Percentiles rank a stretch among this genome's conserved stretches.
Evolutionary conservation across 1,140 invertebrate genomes (phyloP).

Genomic region (Eupeodes corollae): DNA sequence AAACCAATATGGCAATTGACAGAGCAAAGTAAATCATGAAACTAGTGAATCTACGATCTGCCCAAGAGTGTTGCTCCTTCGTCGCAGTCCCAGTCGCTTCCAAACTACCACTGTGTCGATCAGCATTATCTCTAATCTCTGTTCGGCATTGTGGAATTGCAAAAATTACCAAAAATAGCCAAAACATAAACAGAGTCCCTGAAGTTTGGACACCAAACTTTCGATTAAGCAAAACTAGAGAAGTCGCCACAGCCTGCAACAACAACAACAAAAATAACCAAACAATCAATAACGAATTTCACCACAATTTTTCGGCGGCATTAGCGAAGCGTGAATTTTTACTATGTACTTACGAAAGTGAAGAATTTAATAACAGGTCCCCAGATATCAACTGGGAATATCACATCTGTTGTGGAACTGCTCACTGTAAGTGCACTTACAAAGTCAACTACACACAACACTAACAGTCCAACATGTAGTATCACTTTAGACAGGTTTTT

Average conservation of each 20-base stretch:
- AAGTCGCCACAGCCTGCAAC: constrained; percentile 55
- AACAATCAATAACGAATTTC: no score
- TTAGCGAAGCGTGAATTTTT: no score
- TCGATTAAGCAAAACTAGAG: constrained; percentile 64
- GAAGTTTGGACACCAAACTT: constrained; percentile 76
- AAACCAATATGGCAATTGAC: constrained; percentile 56
- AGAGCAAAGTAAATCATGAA: constrained; percentile 75
- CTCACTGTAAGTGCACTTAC: constrained; percentile 43
- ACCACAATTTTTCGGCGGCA: no score
- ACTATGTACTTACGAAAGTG: constrained; percentile 66
- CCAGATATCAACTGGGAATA: constrained; percentile 56
- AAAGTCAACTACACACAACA: constrained; percentile 53
- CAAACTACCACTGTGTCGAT: constrained; percentile 18
- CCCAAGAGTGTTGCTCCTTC: constrained; percentile 24
- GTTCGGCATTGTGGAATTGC: constrained; percentile 63
- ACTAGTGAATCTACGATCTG: constrained; percentile 55
- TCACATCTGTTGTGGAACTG: constrained; percentile 19
- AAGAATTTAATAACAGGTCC: constrained; percentile 62
- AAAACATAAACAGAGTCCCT: constrained; percentile 79
- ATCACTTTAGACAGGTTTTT: constrained; percentile 69
- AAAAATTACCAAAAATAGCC: constrained; percentile 60
- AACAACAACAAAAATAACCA: constrained; percentile 6
- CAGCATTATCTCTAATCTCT: constrained; percentile 43
- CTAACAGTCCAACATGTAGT: constrained; percentile 48
- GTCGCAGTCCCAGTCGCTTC: constrained; percentile 18